Percentiles rank a stretch among this genome's conserved stretches.
Conservation (phyloP, 2,888 invertebrate genomes). For the Pteria penguin region DNA sequence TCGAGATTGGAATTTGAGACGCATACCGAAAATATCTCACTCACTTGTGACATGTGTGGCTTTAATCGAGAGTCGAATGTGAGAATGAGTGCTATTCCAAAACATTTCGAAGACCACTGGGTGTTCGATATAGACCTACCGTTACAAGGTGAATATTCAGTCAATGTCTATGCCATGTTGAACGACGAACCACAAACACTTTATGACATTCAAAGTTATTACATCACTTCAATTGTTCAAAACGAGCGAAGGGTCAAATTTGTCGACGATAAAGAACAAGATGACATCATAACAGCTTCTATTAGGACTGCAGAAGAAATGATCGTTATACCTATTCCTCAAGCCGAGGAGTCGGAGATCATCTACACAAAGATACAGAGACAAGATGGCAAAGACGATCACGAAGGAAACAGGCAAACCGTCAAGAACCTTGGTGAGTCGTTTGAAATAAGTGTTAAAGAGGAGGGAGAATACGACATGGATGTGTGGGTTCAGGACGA, state of each 20-base stretch:
- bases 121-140: constrained; percentile 72
- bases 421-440: constrained; percentile 58
- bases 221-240: constrained; percentile 66
- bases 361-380: constrained; percentile 21
- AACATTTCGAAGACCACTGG: constrained; percentile 62
- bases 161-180: constrained; percentile 73
- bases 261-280: constrained; percentile 34
- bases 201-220: constrained; percentile 70
- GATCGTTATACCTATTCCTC: constrained; percentile 68
- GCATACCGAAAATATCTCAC: constrained; percentile 54
- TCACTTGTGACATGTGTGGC: constrained; percentile 71
- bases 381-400: constrained; percentile 23
- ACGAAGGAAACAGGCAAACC: constrained; percentile 11
- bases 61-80: constrained; percentile 62
- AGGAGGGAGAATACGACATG: constrained; percentile 73
- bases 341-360: constrained; percentile 54
- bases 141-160: constrained; percentile 71
- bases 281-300: constrained; percentile 61
- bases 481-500: constrained; percentile 66
- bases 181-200: constrained; percentile 60
- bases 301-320: constrained; percentile 71
- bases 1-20: constrained; percentile 65
- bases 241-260: constrained; percentile 36
- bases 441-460: constrained; percentile 66
- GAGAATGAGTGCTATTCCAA: constrained; percentile 55